These are phyloP conservation scores for Diorhabda elongata DNA, from an alignment of 1,140 invertebrate genomes.

Conservation along the genomic window DNA sequence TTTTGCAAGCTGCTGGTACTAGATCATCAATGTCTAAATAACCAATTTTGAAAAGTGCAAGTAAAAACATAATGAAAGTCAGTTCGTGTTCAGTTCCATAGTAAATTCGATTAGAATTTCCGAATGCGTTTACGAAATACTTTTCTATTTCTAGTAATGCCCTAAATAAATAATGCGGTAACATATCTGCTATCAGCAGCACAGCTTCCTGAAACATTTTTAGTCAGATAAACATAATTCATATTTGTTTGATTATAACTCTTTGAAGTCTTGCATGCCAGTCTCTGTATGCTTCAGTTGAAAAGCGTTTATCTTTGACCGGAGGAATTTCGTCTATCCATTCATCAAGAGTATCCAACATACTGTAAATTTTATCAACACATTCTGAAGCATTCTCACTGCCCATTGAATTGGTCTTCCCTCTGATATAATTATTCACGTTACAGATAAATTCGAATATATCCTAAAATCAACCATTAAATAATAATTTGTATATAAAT, in stretches of 20 bases:
- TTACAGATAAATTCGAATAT: slow-evolving; percentile 82
- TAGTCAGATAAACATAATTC: too few species aligned
- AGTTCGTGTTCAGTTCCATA: slow-evolving; percentile 99
- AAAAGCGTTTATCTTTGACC: slow-evolving; percentile 72
- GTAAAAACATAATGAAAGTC: slow-evolving; percentile 93
- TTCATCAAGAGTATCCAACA: slow-evolving; percentile 71
- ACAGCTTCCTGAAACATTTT: slow-evolving; percentile 51
- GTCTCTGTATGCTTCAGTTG: slow-evolving; percentile 86
- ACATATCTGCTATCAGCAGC: slow-evolving; percentile 58
- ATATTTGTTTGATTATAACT: too few species aligned
- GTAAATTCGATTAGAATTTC: slow-evolving; percentile 95
- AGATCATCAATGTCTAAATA: slow-evolving; percentile 72
- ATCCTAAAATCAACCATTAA: slow-evolving; percentile 55
- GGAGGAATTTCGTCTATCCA: slow-evolving; percentile 85
- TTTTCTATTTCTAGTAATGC: slow-evolving; percentile 78
- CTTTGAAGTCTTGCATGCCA: slow-evolving; percentile 77
- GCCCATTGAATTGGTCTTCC: slow-evolving; percentile 60
- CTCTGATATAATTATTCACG: slow-evolving; percentile 80
- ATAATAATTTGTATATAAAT: too few species aligned
- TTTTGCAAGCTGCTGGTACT: slow-evolving; percentile 65
- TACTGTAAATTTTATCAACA: slow-evolving; percentile 58
- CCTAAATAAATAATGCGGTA: slow-evolving; percentile 64
- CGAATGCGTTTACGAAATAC: slow-evolving; percentile 91
- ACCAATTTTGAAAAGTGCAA: slow-evolving; percentile 89
- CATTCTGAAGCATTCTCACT: slow-evolving; percentile 60